A percentile compares a stretch with the other conserved stretches of the same genome.
Conservation (phyloP, 1,140 invertebrate genomes). For the Philaenus spumarius region DNA sequence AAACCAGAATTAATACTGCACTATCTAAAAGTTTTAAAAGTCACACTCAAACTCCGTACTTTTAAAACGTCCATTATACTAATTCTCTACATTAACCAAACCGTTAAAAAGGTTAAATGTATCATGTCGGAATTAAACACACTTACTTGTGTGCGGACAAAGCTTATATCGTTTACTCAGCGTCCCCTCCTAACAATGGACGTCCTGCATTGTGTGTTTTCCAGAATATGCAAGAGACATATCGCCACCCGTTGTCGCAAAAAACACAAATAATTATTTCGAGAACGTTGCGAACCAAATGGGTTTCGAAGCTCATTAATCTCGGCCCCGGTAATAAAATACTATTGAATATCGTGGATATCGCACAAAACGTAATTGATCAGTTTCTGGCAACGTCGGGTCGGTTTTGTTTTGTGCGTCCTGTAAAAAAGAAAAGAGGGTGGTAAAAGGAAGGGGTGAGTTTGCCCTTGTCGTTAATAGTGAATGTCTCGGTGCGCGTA, state of each 20-base stretch:
- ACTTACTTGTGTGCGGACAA: no score
- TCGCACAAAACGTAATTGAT: constrained; percentile 8
- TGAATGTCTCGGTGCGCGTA: neutral
- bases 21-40: no score
- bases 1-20: no score
- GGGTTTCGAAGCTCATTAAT: constrained; percentile 7
- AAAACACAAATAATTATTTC: no score
- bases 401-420: neutral
- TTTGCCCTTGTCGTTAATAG: neutral
- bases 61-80: no score
- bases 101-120: no score
- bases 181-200: neutral
- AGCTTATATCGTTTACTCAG: no score
- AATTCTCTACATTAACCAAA: no score
- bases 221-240: neutral
- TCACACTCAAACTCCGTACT: no score
- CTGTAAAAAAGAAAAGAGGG: neutral
- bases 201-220: constrained; percentile 5
- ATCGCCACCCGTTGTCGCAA: no score
- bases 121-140: no score
- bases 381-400: constrained; percentile 6
- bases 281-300: no score
- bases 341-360: constrained; percentile 9
- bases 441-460: constrained; percentile 2
- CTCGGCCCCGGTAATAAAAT: constrained; percentile 13